These are phyloP conservation scores for Sylvia borin DNA, from an alignment of 2,797 vertebrate genomes.

Conservation along the genomic window DNA sequence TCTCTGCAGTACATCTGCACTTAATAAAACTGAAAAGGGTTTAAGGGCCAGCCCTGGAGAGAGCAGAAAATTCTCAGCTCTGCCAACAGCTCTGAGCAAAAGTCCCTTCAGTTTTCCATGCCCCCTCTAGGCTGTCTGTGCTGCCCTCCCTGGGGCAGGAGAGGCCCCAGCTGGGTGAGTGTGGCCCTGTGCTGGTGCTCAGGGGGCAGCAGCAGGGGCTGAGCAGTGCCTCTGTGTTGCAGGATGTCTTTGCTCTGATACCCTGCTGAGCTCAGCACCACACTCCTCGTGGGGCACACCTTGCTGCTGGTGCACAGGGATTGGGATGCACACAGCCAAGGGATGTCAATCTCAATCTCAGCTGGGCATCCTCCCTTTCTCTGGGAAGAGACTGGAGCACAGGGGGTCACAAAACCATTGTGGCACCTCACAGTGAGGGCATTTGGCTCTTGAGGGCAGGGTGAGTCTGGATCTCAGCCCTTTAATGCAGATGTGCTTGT, in stretches of 20 bases:
- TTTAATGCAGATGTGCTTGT: neutral
- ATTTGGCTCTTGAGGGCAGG: neutral
- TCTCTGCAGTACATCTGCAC: constrained; percentile 35
- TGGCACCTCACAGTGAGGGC: too few relatives aligned
- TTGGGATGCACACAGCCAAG: neutral
- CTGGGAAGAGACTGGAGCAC: neutral
- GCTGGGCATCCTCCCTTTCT: neutral
- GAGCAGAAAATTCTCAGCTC: neutral
- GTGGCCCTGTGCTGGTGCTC: neutral
- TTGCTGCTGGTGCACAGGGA: neutral
- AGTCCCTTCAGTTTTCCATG: neutral
- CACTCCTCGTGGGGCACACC: accelerated
- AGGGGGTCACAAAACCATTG: neutral
- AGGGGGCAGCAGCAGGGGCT: neutral
- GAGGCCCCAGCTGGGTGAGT: accelerated
- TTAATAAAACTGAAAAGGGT: constrained; percentile 45
- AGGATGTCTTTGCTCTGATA: neutral
- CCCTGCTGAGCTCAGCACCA: accelerated
- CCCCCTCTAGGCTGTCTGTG: neutral
- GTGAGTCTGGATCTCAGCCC: neutral
- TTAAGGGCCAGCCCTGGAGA: constrained; percentile 23
- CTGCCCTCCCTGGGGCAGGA: neutral
- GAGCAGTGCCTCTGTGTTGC: neutral
- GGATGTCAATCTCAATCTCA: neutral
- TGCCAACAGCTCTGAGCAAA: neutral